Evolutionary conservation across 2,113 vertebrate species (phyloP).

Genomic region (Podocnemis expansa): DNA sequence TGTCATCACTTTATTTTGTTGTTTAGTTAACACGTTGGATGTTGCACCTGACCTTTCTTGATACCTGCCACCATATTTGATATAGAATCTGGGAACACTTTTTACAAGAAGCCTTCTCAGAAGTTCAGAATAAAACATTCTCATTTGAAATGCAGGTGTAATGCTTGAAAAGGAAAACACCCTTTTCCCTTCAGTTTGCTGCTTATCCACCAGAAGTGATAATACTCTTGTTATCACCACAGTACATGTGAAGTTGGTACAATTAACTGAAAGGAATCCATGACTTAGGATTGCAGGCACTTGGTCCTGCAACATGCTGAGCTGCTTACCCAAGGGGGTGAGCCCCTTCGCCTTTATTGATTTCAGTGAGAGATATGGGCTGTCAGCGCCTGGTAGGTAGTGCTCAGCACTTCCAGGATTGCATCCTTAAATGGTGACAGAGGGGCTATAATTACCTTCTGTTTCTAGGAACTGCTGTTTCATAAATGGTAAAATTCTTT

Average conservation of each 20-base stretch:
- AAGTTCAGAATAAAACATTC: slow-evolving; percentile 45
- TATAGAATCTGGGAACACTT: slow-evolving; percentile 35
- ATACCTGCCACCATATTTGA: slow-evolving; percentile 30
- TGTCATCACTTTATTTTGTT: not conserved
- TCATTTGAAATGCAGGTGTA: slow-evolving; percentile 54
- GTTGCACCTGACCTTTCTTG: not conserved
- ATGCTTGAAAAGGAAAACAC: slow-evolving; percentile 40
- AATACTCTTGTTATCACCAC: slow-evolving; percentile 35
- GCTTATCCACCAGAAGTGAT: slow-evolving; percentile 37
- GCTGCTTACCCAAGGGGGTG: not conserved
- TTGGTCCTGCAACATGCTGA: not conserved
- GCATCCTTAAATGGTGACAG: not conserved
- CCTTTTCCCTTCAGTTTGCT: slow-evolving; percentile 50
- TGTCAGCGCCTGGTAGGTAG: not conserved
- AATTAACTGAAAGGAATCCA: not conserved
- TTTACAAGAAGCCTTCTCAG: slow-evolving; percentile 55
- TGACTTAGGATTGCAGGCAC: not conserved
- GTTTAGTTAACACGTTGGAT: not conserved
- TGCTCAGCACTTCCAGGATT: not conserved
- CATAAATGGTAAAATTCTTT: not conserved
- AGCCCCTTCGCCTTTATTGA: slow-evolving; percentile 6
- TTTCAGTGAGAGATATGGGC: not conserved
- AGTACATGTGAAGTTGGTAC: not conserved
- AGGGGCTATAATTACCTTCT: not conserved
- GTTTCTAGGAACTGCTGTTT: not conserved